Base-by-base conservation (phyloP, 2,113 vertebrate species). In the Bucco capensis region DNA sequence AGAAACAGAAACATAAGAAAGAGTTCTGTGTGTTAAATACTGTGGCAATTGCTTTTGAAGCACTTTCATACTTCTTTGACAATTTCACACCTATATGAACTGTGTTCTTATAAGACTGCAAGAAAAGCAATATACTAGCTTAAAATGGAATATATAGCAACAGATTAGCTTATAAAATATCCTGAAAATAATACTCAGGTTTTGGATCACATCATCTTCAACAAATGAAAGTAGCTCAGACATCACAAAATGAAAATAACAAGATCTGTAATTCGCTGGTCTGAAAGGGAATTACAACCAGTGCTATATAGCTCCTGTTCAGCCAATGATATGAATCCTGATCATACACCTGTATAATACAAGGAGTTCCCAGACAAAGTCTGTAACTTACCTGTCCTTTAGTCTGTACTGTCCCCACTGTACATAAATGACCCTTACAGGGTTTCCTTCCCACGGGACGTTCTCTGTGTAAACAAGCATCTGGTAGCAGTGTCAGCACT, bases 331-430 rank as follows among this genome's bases (percentile, higher is more conserved):
- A 18, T 2, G 2, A 12, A 8, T 25, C 54, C 9, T 25, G 23
- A 23, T 6, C 38, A 14, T 14, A 50, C 15, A 4, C 24, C 22
- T 42, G 1, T 2, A 4, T 0, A 16, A 12, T 0, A 5, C 0
- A 6, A 22, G 12, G 7, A 64, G 16, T 13, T 24, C 31, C 10
- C 42, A 56, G 57, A 10, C 8, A 19, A 44, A 28, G 1, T 15
- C 46, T 19, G 24, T 7, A 6, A 17, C 30, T 79, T 84, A 98
- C 98, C 98, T 97, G 98, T 77, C 95, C 95, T 95, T 93, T 97
- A 0, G 96, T 27, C 50, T 92, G 96, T 3, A 65, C 16, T 9
- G 93, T 73, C 96, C 97, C 96, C 4, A 14, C 86, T 1, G 83
- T 51, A 49, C 99, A 99, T 3, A 91, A 56, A 5, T 86, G 95